Percentiles rank a stretch among this genome's conserved stretches.
These are phyloP conservation scores for Hypsopygia costalis DNA, from an alignment of 2,888 invertebrate species.

Conservation along the genomic window DNA sequence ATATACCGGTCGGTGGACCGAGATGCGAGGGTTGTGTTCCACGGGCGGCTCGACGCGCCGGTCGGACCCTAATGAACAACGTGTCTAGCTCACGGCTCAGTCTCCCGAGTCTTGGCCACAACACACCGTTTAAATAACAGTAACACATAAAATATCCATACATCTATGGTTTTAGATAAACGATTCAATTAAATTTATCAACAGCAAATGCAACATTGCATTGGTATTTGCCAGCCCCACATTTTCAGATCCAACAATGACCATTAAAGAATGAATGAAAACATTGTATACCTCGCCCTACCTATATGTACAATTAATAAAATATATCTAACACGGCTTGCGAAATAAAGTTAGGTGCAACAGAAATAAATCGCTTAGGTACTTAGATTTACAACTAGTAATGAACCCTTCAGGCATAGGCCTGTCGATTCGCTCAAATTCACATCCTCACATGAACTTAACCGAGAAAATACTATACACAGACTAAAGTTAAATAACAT, in stretches of 20 bases:
- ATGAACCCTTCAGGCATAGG: slow-evolving; percentile 64
- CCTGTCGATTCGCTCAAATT: slow-evolving; percentile 76
- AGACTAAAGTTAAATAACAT: slow-evolving; percentile 73
- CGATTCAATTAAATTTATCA: slow-evolving; percentile 42
- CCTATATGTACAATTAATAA: slow-evolving; percentile 73
- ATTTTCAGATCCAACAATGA: slow-evolving; percentile 64
- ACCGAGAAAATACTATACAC: slow-evolving; percentile 74
- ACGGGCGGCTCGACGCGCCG: slow-evolving; percentile 23
- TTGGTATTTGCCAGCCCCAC: slow-evolving; percentile 55
- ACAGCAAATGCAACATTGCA: slow-evolving; percentile 61
- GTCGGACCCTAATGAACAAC: not conserved
- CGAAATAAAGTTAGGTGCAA: slow-evolving; percentile 71
- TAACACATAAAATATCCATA: slow-evolving; percentile 60
- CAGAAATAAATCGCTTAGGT: slow-evolving; percentile 64
- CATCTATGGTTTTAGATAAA: slow-evolving; percentile 55
- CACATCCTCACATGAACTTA: slow-evolving; percentile 69
- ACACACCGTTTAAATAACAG: slow-evolving; percentile 35
- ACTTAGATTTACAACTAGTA: slow-evolving; percentile 64
- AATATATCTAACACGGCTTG: slow-evolving; percentile 69
- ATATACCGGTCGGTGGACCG: slow-evolving; percentile 40
- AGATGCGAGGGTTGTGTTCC: slow-evolving; percentile 57
- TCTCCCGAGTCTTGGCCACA: slow-evolving; percentile 32
- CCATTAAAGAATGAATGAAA: slow-evolving; percentile 56
- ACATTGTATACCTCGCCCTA: slow-evolving; percentile 67
- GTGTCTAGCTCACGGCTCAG: too few species aligned